These are phyloP conservation scores for Phalacrocorax brasilianus DNA, from an alignment of 2,113 vertebrate species.

Conservation along the genomic window DNA sequence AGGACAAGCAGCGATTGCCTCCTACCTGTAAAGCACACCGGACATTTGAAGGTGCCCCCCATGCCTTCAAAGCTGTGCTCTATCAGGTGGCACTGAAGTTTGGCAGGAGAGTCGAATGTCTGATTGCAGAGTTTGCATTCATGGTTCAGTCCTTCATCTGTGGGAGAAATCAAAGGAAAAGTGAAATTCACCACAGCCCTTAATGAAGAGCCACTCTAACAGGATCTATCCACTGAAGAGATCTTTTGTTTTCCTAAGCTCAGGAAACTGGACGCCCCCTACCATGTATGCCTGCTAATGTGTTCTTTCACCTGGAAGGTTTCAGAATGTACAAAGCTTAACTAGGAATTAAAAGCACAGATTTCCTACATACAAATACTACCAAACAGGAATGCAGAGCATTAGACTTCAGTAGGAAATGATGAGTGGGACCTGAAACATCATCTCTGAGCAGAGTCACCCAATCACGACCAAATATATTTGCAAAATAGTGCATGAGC, in stretches of 20 bases:
- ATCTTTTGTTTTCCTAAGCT: not conserved
- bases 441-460: not conserved
- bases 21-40: constrained; percentile 95
- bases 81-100: constrained; percentile 98
- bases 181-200: not conserved
- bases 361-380: not conserved
- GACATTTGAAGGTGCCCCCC: constrained; percentile 99
- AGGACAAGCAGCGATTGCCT: not conserved
- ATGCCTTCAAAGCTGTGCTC: constrained; percentile 99
- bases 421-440: not conserved
- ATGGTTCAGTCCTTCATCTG: constrained; percentile 98
- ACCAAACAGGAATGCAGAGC: not conserved
- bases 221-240: not conserved
- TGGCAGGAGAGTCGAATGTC: constrained; percentile 97
- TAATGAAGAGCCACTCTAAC: not conserved
- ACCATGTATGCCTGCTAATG: not conserved
- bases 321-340: not conserved
- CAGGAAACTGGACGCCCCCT: not conserved
- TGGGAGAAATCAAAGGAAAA: constrained; percentile 42
- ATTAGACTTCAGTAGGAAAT: not conserved
- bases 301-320: not conserved
- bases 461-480: not conserved
- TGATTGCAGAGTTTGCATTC: constrained; percentile 99
- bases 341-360: not conserved
- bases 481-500: not conserved